Conservation (phyloP, 1,140 invertebrate genomes). For the Brachionus koreanus region DNA sequence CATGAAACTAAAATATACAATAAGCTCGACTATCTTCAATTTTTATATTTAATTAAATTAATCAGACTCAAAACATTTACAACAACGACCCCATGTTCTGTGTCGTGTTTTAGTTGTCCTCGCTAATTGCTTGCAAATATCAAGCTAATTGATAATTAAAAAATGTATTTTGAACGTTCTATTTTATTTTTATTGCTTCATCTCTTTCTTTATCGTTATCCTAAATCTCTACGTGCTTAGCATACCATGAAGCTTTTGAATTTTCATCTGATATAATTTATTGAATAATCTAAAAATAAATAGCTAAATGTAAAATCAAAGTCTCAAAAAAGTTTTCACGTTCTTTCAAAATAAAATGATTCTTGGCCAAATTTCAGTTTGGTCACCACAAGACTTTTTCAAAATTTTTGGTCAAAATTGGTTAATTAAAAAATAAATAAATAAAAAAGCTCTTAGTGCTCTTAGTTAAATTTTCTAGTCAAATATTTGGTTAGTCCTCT, state of each 20-base stretch:
- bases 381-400: not conserved
- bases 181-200: conserved; percentile 2
- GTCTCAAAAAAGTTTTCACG: not conserved
- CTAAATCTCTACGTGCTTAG: conserved; percentile 21
- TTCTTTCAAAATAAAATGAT: not conserved
- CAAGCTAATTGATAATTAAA: conserved; percentile 39
- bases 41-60: conserved; percentile 33
- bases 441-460: conserved; percentile 12
- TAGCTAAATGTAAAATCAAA: not conserved
- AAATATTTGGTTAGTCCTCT: not conserved
- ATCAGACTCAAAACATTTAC: conserved; percentile 31
- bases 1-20: conserved; percentile 13
- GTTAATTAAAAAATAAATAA: conserved; percentile 8
- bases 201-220: conserved; percentile 7
- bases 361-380: not conserved
- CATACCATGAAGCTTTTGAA: not conserved
- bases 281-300: conserved; percentile 3
- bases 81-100: not conserved
- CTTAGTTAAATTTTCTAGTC: conserved; percentile 22
- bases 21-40: not conserved
- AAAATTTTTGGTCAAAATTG: not conserved
- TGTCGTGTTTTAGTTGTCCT: not conserved
- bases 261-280: not conserved
- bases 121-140: conserved; percentile 34
- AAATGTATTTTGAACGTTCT: not conserved